Evolutionary conservation across 2,797 vertebrate genomes (phyloP), one percentile per base, ranked within the genome.

Genomic region (Myripristis jacobus): DNA sequence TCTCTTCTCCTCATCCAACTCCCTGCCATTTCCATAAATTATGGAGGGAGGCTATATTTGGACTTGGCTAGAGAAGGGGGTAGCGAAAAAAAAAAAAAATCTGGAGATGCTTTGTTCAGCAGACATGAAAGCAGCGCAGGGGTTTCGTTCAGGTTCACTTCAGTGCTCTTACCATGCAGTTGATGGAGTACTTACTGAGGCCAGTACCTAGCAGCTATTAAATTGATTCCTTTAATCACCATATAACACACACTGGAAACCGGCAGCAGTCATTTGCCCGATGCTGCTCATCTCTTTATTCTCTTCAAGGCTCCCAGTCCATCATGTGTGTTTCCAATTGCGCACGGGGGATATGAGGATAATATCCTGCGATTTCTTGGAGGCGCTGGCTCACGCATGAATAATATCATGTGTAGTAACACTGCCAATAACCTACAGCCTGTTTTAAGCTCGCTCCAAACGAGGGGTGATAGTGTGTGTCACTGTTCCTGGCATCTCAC

Each of bases 11-110:
- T 38, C 60, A 72, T 71, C 75, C 79, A 53, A 64, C 83, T 86
- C 82, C 34, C 81, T 83, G 79, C 83, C 81, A 77, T 81, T 76
- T 81, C 77, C 71, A 93, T 94, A 66, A 93, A 94, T 94, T 89
- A 93, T 93, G 85, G 81, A 93, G 67, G 66, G 85, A 54, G 77
- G 75, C 88, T 94, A 93, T 94, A 94, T 94, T 93, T 94, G 92
- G 90, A 89, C 66, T 51, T 48, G 55, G 59, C 31, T 62, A 22
- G 18, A 53, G 34, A 55, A 43, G 38, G 65, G 46, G 19, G 44
- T 4, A 31, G 54, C 56, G 22, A 48, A 8, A 22, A 41, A 48
- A 47, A 48, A 47, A 53, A 65, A 9, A 50, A 6, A 2, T 34
- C 12, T 59, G 75, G 69, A 54, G 78, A 55, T 31, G 80, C 80